Conservation (phyloP, 2,797 vertebrate genomes). For the Staurois parvus region DNA sequence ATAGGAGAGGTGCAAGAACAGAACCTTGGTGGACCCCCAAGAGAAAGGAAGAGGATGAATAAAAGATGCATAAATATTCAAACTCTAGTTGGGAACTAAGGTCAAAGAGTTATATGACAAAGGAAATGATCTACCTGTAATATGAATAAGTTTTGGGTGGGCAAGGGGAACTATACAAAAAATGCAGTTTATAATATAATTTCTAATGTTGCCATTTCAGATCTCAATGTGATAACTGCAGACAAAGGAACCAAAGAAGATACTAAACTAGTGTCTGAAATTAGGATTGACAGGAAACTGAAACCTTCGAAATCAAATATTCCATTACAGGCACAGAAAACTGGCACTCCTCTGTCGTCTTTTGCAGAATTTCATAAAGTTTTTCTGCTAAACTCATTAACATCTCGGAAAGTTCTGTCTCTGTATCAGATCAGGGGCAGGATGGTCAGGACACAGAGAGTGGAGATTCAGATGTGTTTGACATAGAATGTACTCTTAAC, state of each 20-base stretch:
- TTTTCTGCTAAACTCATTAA: slow-evolving; percentile 64
- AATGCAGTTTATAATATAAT: neutral
- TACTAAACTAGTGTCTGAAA: neutral
- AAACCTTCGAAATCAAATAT: slow-evolving; percentile 5
- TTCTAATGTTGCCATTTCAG: neutral
- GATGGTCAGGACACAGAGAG: slow-evolving; percentile 63
- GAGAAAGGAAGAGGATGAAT: too few species aligned
- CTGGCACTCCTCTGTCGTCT: slow-evolving; percentile 54
- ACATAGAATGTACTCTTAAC: neutral
- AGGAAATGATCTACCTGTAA: too few species aligned
- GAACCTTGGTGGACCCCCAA: too few species aligned
- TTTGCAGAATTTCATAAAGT: slow-evolving; percentile 71
- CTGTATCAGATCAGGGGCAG: slow-evolving; percentile 61
- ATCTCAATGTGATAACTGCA: neutral
- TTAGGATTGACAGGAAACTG: neutral
- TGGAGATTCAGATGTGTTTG: slow-evolving; percentile 61
- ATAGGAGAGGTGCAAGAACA: too few species aligned
- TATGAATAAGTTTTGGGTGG: too few species aligned
- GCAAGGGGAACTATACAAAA: too few species aligned
- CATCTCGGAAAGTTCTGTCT: slow-evolving; percentile 65
- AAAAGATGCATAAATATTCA: too few species aligned
- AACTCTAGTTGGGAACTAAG: too few species aligned
- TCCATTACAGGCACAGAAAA: neutral
- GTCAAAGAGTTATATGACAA: too few species aligned
- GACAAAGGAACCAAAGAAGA: neutral